Evolutionary conservation across 1,140 invertebrate genomes (phyloP), one percentile per base, ranked within the genome.

Genomic region (Pantala flavescens): DNA sequence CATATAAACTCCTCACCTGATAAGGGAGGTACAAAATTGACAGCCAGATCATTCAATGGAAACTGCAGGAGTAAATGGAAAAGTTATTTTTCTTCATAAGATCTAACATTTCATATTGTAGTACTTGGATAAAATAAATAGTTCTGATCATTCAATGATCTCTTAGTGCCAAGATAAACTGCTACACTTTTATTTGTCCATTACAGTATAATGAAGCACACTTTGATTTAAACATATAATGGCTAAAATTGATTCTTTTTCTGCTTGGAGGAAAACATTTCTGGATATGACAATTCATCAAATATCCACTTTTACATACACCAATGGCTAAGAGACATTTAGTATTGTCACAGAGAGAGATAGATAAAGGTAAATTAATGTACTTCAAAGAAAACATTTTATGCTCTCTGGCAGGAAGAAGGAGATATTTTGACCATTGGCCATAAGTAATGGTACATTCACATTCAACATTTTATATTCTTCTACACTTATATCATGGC

Each of bases 281-380:
- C n/a, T 19, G 49, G 49, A 63, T 63, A 63, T 63, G 49, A 63
- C 49, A 63, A 7, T 19, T 63, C 49, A 63, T 63, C 49, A 63
- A 19, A 63, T 63, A 63, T 63, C 49, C 49, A 63, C n/a, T 19
- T 63, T 63, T 5, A 63, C 49, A 63, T 3, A 63, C 49, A 63
- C 49, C 49, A 63, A 21, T 63, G 49, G 49, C 49, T 63, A 63
- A 21, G 12, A 63, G 49, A 63, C 49, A 63, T 63, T 63, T 63
- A 63, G 49, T 63, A 63, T 63, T 63, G 49, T 63, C 49, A 63
- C 49, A 63, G 49, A 36, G 28, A 63, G 49, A 63, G 49, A 63
- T 63, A 63, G 49, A 63, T 3, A 63, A 5, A 63, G 49, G 49
- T 63, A 63, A 63, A 63, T 21, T 21, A 63, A 63, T 63, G 12